These are phyloP conservation scores for Eupeodes luniger DNA, from an alignment of 2,888 invertebrate genomes.

Conservation along the genomic window DNA sequence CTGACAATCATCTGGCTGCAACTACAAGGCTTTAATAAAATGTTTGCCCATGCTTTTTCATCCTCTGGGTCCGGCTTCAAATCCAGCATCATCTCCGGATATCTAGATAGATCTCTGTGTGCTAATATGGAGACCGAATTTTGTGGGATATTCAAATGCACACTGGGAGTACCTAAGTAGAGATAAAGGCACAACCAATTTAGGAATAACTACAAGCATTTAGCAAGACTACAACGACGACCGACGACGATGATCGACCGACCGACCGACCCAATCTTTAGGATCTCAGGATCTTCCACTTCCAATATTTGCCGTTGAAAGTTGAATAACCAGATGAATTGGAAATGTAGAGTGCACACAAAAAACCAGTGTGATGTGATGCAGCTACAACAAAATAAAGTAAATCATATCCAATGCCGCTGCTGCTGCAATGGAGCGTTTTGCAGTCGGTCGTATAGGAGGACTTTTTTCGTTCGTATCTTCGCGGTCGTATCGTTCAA, in stretches of 20 bases:
- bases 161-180: not conserved
- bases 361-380: constrained; percentile 32
- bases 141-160: constrained; percentile 59
- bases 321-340: constrained; percentile 73
- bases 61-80: not conserved
- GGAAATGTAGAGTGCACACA: constrained; percentile 43
- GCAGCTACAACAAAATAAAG: constrained; percentile 16
- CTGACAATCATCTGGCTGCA: constrained; percentile 50
- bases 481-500: not conserved
- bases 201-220: constrained; percentile 23
- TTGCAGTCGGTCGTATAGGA: not conserved
- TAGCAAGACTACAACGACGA: constrained; percentile 29
- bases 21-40: constrained; percentile 41
- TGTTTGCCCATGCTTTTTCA: constrained; percentile 39
- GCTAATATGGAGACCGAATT: constrained; percentile 48
- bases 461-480: constrained; percentile 16
- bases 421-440: not conserved
- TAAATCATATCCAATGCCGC: not conserved
- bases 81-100: not conserved
- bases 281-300: constrained; percentile 41
- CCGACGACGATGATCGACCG: not conserved
- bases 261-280: constrained; percentile 23
- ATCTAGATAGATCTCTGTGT: constrained; percentile 11
- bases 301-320: constrained; percentile 64
- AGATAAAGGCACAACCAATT: constrained; percentile 44